Base-by-base conservation (phyloP, 1,140 invertebrate species). In the Akabosia matsudoensis region DNA sequence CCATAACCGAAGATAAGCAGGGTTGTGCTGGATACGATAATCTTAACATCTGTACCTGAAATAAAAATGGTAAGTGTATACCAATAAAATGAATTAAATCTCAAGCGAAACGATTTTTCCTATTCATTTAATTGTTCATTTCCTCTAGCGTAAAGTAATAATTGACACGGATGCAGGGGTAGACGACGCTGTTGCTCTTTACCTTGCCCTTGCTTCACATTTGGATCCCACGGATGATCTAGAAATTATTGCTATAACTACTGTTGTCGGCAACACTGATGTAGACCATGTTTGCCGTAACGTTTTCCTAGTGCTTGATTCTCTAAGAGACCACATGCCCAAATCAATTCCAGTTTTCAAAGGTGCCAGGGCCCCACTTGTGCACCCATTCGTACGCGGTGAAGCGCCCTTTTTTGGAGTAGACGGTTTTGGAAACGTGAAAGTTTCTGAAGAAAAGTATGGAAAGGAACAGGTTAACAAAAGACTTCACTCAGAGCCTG, bases 361-460 rank as follows among this genome's bases (percentile, higher is more conserved):
- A 45, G 84, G 85, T 18, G 78, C 82, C 37, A 37, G 33, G 13
- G 73, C 71, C 16, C 74, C 83, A 7, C 54, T 85, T 26, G 76
- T 84, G 24, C 80, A 82, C 13, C 74, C 79, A 78, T 81, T 82
- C 77, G 64, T 79, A 76, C 75, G 77, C 67, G 70, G 28, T 73
- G 54, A 76, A 24, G 64, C 80, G 16, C 77, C 81, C 30, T 89
- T 84, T 83, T 87, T 89, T 84, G 91, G 91, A 0, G 78, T 77
- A 3, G 90, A 92, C 85, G 91, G 91, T 13, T 90, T 92, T 81
- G 90, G 90, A 0, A 90, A 90, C 83, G 84, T 83, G 1, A 74
- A 82, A 37, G 28, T 79, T 1, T 74, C 81, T n/a, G 16, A 33
- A 74, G 13, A 18, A 74, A 4, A 14, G 13, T 3, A 45, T 45